These are phyloP conservation scores for Drosophila orosa DNA, from an alignment of 1,140 invertebrate species.

Conservation along the genomic window DNA sequence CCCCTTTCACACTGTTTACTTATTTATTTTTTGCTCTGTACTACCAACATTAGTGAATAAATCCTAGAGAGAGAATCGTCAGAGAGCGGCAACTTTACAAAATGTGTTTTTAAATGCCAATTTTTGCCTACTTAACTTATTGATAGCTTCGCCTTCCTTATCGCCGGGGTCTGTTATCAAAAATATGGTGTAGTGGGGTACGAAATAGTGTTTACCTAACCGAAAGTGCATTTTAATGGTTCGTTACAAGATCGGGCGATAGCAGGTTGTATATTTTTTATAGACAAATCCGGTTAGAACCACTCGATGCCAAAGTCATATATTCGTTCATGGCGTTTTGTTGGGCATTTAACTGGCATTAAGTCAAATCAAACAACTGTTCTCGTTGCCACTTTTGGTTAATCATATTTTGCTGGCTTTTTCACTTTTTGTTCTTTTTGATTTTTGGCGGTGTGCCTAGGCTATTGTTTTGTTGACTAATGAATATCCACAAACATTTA, in stretches of 20 bases:
- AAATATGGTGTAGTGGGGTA: neutral
- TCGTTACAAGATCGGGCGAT: conserved; percentile 32
- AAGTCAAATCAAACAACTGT: conserved; percentile 32
- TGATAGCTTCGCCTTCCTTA: conserved; percentile 48
- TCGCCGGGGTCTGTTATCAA: conserved; percentile 23
- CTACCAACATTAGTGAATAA: neutral
- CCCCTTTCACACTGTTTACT: too few species aligned
- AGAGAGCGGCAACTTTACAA: conserved; percentile 27
- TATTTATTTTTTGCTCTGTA: neutral
- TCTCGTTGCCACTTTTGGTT: conserved; percentile 1
- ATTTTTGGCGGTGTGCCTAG: conserved; percentile 1
- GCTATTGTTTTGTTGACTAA: conserved; percentile 36
- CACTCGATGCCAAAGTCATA: conserved; percentile 11
- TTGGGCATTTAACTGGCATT: conserved; percentile 3
- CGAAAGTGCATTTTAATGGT: conserved; percentile 45
- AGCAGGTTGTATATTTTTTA: neutral
- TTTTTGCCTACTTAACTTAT: conserved; percentile 56
- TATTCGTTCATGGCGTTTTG: conserved; percentile 17
- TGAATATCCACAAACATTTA: conserved; percentile 34
- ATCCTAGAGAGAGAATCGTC: neutral
- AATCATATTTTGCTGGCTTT: conserved; percentile 16
- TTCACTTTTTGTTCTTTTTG: neutral
- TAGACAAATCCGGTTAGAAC: conserved; percentile 32
- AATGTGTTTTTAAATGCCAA: conserved; percentile 57
- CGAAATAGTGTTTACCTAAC: conserved; percentile 14